Evolutionary conservation across 2,113 vertebrate genomes (phyloP).

Genomic region (Poecilia latipinna): DNA sequence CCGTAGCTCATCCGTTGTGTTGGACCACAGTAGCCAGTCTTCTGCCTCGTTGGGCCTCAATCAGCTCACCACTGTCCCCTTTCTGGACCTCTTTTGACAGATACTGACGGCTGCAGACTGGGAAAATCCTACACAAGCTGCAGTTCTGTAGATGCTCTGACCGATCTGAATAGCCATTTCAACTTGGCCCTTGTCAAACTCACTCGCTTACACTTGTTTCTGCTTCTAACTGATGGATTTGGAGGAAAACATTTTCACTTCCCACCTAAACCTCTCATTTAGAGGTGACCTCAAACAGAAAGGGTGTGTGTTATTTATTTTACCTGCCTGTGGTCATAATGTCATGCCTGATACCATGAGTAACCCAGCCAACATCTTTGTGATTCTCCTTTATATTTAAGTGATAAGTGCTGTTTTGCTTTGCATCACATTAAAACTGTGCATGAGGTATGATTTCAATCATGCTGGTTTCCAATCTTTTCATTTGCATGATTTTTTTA

Average conservation of each 20-base stretch:
- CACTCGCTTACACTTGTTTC: neutral
- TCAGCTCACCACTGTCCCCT: neutral
- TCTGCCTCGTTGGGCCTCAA: neutral
- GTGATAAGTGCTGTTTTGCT: constrained; percentile 21
- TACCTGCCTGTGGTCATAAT: neutral
- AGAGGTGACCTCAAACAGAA: neutral
- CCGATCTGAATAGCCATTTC: neutral
- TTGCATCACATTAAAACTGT: constrained; percentile 15
- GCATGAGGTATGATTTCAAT: constrained; percentile 42
- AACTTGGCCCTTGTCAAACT: neutral
- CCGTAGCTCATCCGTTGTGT: neutral
- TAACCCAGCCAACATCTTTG: constrained; percentile 18
- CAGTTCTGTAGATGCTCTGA: neutral
- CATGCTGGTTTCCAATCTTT: constrained; percentile 51
- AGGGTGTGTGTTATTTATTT: too few species aligned
- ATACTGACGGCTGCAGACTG: neutral
- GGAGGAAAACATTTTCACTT: neutral
- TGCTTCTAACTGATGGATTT: neutral
- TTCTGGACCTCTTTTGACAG: neutral
- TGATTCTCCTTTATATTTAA: constrained; percentile 13
- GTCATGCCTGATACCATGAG: neutral
- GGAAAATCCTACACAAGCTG: neutral
- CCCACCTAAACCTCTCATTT: neutral
- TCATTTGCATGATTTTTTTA: neutral
- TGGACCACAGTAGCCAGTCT: neutral